Base-by-base conservation (phyloP, 1,140 invertebrate species). In the Apis laboriosa region DNA sequence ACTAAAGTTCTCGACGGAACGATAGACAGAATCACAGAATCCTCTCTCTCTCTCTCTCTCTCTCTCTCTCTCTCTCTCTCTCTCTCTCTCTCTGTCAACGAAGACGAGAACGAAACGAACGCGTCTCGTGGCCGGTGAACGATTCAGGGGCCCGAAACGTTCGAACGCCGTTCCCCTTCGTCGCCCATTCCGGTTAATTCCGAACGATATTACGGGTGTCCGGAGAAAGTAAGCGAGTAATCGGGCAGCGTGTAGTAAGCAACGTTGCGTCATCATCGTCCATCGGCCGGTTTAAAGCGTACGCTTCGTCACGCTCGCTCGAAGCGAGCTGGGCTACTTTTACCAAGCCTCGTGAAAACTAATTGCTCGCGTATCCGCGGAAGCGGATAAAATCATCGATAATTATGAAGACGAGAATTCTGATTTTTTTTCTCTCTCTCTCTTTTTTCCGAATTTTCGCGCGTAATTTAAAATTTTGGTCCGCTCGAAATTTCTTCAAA, bases 221-320 rank as follows among this genome's bases (percentile, higher is more conserved):
- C 55, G 49, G 68, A 87, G 86, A 87, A 87, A 87, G 86, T 86
- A 82, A 28, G 34, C 53, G 53, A 60, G 84, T 85, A 86, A 76
- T 80, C 76, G 66, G 15, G 17, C 58, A 34, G 55, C 70, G 28
- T 78, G 84, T 2, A 43, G 34, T 43, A 43, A 43, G 34, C 34
- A 43, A 19, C 76, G 76, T 73, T 82, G 80, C 80, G 49, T 82
- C 80, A 82, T 34, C 43, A 43, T 64, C 51, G 74, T 43, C 70
- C 70, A 86, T 60, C 60, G 70, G 51, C 51, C 66, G 61, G 64
- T 70, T 86, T 76, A 76, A 84, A 72, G 77, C 53, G 63, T 58
- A 64, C 21, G 63, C 74, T 43, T 21, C 67, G 80, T 77, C 73
- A 82, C 80, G 74, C 64, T 79, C 51, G 67, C 81, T 43, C 67